phyloP scores from a whole-genome alignment of 2,888 invertebrate genomes.

The Timandra comae region DNA sequence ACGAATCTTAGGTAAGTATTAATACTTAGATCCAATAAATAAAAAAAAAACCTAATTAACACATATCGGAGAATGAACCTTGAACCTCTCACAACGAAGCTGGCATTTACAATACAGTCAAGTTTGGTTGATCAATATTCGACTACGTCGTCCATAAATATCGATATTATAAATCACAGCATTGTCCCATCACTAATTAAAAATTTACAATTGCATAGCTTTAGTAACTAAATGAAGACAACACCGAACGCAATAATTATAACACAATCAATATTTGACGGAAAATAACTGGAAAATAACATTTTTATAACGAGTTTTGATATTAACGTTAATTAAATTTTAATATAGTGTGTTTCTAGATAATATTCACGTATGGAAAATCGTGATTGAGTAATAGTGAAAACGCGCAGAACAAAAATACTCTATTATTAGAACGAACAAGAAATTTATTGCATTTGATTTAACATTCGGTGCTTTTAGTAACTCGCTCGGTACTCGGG shows the following conservation, averaged over 20 bases:
- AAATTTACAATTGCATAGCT: constrained; percentile 13
- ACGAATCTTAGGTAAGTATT: too few species aligned
- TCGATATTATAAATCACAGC: too few species aligned
- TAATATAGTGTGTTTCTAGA: constrained; percentile 13
- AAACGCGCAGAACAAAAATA: constrained; percentile 25
- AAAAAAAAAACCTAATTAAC: too few species aligned
- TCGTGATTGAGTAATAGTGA: constrained; percentile 13
- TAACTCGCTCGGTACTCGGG: constrained; percentile 20
- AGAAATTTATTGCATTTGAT: constrained; percentile 36
- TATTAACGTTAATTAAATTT: constrained; percentile 21
- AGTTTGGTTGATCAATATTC: too few species aligned
- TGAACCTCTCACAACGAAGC: too few species aligned
- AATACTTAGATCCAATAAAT: too few species aligned
- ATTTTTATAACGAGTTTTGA: constrained; percentile 30
- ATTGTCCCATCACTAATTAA: constrained; percentile 14
- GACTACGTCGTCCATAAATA: too few species aligned
- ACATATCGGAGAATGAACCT: too few species aligned
- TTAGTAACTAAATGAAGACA: constrained; percentile 34
- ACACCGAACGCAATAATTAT: constrained; percentile 3
- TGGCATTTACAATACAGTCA: too few species aligned
- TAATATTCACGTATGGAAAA: too few species aligned
- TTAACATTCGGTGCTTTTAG: constrained; percentile 30
- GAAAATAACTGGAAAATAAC: constrained; percentile 36
- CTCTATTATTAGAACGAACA: constrained; percentile 29
- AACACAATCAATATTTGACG: constrained; percentile 18